Evolutionary conservation across 2,113 vertebrate genomes (phyloP), one percentile per base, ranked within the genome.

Genomic region (Pomatostomus ruficeps): DNA sequence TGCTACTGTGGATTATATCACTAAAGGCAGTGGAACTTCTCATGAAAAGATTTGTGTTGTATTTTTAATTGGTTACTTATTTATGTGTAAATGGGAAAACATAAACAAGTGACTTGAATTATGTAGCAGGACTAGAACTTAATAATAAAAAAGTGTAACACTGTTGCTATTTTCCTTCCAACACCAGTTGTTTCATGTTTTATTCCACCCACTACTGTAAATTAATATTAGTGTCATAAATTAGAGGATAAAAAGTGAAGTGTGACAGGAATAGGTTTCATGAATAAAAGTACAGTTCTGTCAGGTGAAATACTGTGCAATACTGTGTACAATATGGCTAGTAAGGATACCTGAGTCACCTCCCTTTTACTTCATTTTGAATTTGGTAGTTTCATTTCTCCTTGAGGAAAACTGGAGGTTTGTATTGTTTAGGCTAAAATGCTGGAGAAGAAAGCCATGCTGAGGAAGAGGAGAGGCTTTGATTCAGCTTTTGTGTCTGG

Each of bases 401-500:
- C 35, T 57, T 33, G 28, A 94, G 45, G 25, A 86, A 40, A 36
- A 74, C 21, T 42, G 70, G 33, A 57, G 11, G 54, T 97, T 92
- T 91, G 58, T 36, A 89, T 82, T 91, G 25, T 89, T 94, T 73
- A 89, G 51, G 59, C 55, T 88, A 88, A 93, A 97, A 97, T 91
- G 46, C 61, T 89, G 80, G 71, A 88, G 55, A 91, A 79, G 42
- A 85, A 73, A 96, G 81, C 67, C 75, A 72, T 82, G 43, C 49
- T 51, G 71, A 72, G 45, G 86, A 96, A 97, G 85, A 91, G 74
- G 92, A 97, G 89, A 94, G 48, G 52, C 38, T 92, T 93, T 94
- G 70, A 72, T 90, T 97, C 81, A 94, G 85, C 79, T 72, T 96
- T 95, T 91, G 86, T 78, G 88, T 97, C 95, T 97, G 75, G 91